These are phyloP conservation scores for Hemicentrotus pulcherrimus DNA, from an alignment of 35 echinoderm and acorn worm species.

Conservation along the genomic window DNA sequence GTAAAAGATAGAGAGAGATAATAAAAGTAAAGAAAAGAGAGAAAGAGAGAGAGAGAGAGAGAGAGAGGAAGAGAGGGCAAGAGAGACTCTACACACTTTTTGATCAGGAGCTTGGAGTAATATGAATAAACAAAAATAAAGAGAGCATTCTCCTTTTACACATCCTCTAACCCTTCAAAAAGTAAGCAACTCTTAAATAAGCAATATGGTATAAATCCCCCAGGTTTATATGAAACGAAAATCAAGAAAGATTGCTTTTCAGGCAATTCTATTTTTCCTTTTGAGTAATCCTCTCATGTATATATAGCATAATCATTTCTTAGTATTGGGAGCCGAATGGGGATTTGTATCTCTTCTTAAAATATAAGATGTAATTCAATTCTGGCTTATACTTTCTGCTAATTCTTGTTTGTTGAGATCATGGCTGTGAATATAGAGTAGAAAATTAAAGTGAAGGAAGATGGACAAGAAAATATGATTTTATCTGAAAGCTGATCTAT, in stretches of 20 bases:
- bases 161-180: not conserved
- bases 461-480: not conserved
- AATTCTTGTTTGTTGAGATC: not conserved
- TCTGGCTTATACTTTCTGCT: no score
- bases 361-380: no score
- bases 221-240: not conserved
- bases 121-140: constrained; percentile 4
- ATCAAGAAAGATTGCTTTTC: not conserved
- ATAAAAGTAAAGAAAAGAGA: not conserved
- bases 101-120: not conserved
- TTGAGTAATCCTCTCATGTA: not conserved
- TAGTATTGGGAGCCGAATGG: not conserved
- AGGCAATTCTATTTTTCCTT: not conserved
- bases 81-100: not conserved
- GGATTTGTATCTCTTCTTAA: no score
- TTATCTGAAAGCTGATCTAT: not conserved
- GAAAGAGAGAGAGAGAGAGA: no score
- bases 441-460: not conserved
- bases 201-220: not conserved
- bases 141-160: not conserved
- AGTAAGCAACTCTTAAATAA: not conserved
- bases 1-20: not conserved
- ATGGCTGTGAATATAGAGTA: not conserved
- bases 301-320: not conserved
- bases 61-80: not conserved